Conservation (phyloP, 2,888 invertebrate genomes). For the Ferrisia virgata region DNA sequence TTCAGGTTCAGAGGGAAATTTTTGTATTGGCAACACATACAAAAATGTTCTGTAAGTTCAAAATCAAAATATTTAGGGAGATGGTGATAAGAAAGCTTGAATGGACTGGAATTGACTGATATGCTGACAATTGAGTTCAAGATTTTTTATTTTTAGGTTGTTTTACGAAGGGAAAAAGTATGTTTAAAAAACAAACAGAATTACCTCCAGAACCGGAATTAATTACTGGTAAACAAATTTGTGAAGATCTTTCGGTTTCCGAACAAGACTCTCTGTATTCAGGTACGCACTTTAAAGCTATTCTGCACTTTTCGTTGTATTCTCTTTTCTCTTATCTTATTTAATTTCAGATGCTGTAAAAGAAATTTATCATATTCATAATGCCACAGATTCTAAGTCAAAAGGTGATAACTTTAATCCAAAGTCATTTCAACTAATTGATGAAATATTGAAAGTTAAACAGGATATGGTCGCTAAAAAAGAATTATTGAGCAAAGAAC, state of each 20-base stretch:
- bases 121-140: no score
- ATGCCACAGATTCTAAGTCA: background rate
- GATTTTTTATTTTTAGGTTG: no score
- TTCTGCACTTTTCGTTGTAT: background rate
- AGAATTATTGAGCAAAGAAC: background rate
- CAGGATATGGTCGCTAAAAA: background rate
- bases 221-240: constrained; percentile 5
- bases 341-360: constrained; percentile 10
- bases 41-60: background rate
- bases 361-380: background rate
- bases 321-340: background rate
- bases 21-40: background rate
- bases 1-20: background rate
- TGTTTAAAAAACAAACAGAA: constrained; percentile 33
- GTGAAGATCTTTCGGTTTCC: constrained; percentile 3
- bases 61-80: background rate
- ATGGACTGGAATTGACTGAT: background rate
- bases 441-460: constrained; percentile 25
- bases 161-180: background rate
- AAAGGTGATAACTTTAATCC: background rate
- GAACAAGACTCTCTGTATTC: constrained; percentile 16
- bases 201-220: background rate
- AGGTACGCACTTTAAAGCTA: background rate
- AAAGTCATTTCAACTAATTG: constrained; percentile 19
- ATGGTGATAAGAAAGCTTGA: background rate